phyloP scores from a whole-genome alignment of 2,888 invertebrate species.

The Drosophila demipolita region DNA sequence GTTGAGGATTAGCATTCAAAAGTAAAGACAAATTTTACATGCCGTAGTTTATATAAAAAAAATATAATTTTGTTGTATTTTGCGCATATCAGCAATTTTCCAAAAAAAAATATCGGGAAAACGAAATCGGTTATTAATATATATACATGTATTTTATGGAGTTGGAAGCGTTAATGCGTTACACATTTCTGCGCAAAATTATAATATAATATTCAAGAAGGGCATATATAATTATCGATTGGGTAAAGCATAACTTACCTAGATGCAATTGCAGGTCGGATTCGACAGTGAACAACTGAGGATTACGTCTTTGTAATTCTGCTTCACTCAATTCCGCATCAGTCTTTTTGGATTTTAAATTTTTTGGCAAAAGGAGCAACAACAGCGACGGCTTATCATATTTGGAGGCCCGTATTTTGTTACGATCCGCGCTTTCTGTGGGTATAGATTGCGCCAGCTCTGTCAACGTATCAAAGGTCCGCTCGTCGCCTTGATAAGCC shows the following conservation, averaged over 20 bases:
- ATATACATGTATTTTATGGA: not conserved
- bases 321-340: constrained; percentile 82
- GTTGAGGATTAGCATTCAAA: not conserved
- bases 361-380: constrained; percentile 84
- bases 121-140: not conserved
- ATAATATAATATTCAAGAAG: not conserved
- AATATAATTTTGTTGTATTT: not conserved
- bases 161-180: not conserved
- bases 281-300: constrained; percentile 83
- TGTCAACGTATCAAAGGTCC: constrained; percentile 74
- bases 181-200: not conserved
- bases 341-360: constrained; percentile 84
- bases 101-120: not conserved
- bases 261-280: constrained; percentile 83
- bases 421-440: constrained; percentile 75
- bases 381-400: constrained; percentile 87
- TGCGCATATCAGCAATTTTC: not conserved
- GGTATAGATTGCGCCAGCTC: constrained; percentile 82
- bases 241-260: constrained; percentile 66
- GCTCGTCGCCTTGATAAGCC: constrained; percentile 70
- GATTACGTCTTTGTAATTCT: constrained; percentile 82
- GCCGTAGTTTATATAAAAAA: not conserved
- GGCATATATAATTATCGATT: not conserved
- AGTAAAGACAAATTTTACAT: not conserved
- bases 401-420: constrained; percentile 92